Conservation (phyloP, 2,113 vertebrate genomes). For the Percina caprodes region DNA sequence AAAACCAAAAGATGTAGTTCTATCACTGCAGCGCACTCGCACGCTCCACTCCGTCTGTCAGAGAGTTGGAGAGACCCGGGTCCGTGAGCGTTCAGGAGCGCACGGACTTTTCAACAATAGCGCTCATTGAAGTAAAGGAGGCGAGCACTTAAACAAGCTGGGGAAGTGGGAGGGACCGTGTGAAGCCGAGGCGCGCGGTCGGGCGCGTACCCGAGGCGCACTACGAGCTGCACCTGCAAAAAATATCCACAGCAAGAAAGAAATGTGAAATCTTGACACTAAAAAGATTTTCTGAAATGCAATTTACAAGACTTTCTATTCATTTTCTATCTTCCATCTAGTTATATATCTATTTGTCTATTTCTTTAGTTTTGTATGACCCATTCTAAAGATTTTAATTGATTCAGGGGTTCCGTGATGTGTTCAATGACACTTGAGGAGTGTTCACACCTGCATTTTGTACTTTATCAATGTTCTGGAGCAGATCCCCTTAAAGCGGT, state of each 20-base stretch:
- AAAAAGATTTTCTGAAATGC: no score
- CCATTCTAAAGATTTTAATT: neutral
- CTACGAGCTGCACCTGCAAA: slow-evolving; percentile 57
- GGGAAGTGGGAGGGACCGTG: slow-evolving; percentile 60
- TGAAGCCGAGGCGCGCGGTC: slow-evolving; percentile 24
- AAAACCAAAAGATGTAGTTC: neutral
- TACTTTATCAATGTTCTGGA: neutral
- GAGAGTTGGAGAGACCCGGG: neutral
- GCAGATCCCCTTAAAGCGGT: neutral
- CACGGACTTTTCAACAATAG: slow-evolving; percentile 42
- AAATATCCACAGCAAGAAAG: neutral
- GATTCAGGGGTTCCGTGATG: neutral
- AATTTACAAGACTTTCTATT: neutral
- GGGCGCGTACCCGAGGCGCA: slow-evolving; percentile 27
- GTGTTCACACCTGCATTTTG: neutral
- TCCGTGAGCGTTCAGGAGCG: slow-evolving; percentile 21
- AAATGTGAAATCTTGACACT: neutral
- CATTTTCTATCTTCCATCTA: neutral
- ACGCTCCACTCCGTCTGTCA: slow-evolving; percentile 20
- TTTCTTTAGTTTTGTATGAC: neutral
- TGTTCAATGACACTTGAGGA: neutral
- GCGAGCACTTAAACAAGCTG: slow-evolving; percentile 36
- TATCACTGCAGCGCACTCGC: slow-evolving; percentile 8
- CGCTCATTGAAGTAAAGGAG: slow-evolving; percentile 38
- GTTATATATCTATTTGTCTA: neutral